Percentiles rank a stretch among this genome's conserved stretches.
These are phyloP conservation scores for Falco punctatus DNA, from an alignment of 2,113 vertebrate species.

Conservation along the genomic window DNA sequence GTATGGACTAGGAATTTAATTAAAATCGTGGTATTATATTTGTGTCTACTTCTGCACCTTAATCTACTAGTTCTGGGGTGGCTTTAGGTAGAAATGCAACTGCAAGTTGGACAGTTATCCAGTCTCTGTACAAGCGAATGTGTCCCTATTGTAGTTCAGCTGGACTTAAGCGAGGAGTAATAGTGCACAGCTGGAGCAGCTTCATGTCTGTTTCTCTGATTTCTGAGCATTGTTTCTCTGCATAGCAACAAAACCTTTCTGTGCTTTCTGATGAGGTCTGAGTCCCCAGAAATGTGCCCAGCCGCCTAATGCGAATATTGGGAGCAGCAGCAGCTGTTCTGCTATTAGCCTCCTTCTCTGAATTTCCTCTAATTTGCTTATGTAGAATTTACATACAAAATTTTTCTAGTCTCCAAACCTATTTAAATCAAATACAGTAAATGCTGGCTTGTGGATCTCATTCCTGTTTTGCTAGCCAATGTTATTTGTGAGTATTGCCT, in stretches of 20 bases:
- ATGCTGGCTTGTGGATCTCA: background rate
- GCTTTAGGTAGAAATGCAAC: background rate
- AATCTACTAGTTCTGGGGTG: background rate
- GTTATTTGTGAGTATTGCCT: background rate
- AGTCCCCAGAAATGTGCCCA: slow-evolving; percentile 26
- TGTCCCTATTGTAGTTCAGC: background rate
- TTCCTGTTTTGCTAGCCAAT: background rate
- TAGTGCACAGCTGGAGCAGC: background rate
- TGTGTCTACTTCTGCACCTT: background rate
- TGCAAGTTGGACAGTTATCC: background rate
- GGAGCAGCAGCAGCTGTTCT: slow-evolving; percentile 50
- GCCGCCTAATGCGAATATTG: background rate
- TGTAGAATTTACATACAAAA: background rate
- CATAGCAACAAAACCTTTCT: slow-evolving; percentile 31
- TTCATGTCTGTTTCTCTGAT: background rate
- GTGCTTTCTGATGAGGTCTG: background rate
- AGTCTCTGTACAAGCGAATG: background rate
- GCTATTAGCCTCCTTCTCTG: slow-evolving; percentile 23
- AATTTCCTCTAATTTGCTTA: slow-evolving; percentile 48
- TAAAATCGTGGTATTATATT: background rate
- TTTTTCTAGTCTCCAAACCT: slow-evolving; percentile 3
- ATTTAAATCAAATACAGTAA: background rate
- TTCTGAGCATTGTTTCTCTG: background rate
- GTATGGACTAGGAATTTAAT: background rate
- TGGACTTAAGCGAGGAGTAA: background rate